These are phyloP conservation scores for Pollenia amentaria DNA, from an alignment of 2,888 invertebrate species.

Conservation along the genomic window DNA sequence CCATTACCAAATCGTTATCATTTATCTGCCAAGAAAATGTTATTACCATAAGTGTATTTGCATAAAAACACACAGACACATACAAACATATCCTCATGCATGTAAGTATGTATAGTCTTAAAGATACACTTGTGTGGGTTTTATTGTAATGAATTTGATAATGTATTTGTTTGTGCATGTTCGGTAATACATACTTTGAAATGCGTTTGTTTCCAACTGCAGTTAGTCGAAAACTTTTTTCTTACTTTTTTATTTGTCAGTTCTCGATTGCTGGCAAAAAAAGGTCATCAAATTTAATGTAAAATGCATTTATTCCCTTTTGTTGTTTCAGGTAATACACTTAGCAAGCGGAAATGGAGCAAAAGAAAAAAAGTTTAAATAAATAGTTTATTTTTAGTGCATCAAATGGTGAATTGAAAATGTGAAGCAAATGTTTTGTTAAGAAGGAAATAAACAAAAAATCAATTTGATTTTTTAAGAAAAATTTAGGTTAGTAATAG, in stretches of 20 bases:
- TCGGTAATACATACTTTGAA: neutral
- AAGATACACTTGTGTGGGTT: too few species aligned
- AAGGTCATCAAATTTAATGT: conserved; percentile 64
- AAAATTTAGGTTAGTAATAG: neutral
- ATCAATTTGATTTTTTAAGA: neutral
- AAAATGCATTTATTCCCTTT: conserved; percentile 41
- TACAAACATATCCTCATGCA: neutral
- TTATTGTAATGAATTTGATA: neutral
- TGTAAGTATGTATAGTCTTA: neutral
- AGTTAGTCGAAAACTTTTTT: neutral
- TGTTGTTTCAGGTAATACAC: conserved; percentile 31
- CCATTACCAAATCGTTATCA: conserved; percentile 49
- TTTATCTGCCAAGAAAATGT: conserved; percentile 71
- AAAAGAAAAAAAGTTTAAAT: conserved; percentile 21
- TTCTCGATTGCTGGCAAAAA: conserved; percentile 29
- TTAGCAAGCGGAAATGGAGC: conserved; percentile 49
- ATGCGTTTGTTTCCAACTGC: conserved; percentile 25
- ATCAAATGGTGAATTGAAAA: conserved; percentile 27
- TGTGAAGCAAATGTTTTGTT: neutral
- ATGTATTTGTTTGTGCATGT: too few species aligned
- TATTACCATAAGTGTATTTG: conserved; percentile 70
- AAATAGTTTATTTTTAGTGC: conserved; percentile 43
- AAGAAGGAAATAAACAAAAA: conserved; percentile 32
- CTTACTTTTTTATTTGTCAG: neutral
- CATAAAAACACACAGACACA: conserved; percentile 18